These are phyloP conservation scores for Anguilla pacifica DNA, from an alignment of 2,797 vertebrate genomes.

Conservation along the genomic window DNA sequence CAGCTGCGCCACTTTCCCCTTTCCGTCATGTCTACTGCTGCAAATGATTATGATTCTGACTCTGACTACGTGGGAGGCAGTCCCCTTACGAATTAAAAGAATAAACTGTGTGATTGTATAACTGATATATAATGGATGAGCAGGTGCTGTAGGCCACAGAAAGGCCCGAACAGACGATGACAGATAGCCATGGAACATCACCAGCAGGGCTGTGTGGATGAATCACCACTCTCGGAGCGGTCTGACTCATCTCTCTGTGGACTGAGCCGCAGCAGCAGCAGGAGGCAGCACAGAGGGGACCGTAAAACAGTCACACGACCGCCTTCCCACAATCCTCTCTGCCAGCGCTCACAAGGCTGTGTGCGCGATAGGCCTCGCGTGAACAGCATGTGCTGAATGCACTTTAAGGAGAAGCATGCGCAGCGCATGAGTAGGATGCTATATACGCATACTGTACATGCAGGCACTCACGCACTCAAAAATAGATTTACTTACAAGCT, in stretches of 20 bases:
- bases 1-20: too few species aligned
- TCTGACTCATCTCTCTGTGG: slow-evolving; percentile 23
- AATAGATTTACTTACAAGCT: neutral
- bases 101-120: too few species aligned
- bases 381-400: neutral
- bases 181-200: too few species aligned
- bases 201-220: neutral
- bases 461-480: neutral
- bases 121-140: too few species aligned
- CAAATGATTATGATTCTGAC: too few species aligned
- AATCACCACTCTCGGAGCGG: neutral
- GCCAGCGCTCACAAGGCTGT: neutral
- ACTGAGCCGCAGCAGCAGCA: neutral
- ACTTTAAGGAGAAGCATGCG: neutral
- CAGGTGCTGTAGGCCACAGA: too few species aligned
- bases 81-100: too few species aligned
- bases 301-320: neutral
- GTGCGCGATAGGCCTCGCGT: neutral
- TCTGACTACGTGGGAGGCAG: too few species aligned
- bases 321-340: slow-evolving; percentile 3
- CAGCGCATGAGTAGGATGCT: neutral
- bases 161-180: too few species aligned
- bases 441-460: neutral
- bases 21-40: too few species aligned
- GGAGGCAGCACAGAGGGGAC: neutral